A percentile compares a stretch with the other conserved stretches of the same genome.
phyloP scores from a whole-genome alignment of 2,797 vertebrate genomes.

The Limnodromus scolopaceus region DNA sequence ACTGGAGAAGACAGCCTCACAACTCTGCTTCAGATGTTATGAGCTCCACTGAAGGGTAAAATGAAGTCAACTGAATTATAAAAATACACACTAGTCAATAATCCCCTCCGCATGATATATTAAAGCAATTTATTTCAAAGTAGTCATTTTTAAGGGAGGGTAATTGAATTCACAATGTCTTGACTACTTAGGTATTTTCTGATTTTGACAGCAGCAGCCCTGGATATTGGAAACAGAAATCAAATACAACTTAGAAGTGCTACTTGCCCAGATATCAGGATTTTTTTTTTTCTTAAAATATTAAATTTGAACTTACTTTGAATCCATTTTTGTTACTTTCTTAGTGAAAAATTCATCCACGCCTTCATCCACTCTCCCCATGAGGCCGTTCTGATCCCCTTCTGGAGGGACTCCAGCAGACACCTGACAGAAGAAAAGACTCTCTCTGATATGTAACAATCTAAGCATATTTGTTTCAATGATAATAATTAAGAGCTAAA shows the following conservation, averaged over 20 bases:
- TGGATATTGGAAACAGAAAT: neutral
- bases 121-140: constrained; percentile 2
- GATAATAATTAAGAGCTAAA: neutral
- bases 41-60: neutral
- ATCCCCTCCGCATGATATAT: neutral
- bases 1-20: neutral
- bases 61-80: neutral
- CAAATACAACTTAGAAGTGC: neutral
- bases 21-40: neutral
- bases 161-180: neutral
- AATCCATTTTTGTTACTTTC: constrained; percentile 93
- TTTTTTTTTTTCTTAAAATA: neutral
- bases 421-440: constrained; percentile 76
- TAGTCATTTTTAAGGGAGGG: neutral
- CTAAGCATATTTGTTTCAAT: neutral
- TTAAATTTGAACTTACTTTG: constrained; percentile 83
- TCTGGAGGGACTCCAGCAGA: constrained; percentile 83
- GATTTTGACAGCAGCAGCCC: neutral
- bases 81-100: neutral
- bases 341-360: constrained; percentile 98
- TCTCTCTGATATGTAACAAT: neutral
- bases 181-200: neutral
- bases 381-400: constrained; percentile 94
- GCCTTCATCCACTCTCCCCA: constrained; percentile 96
- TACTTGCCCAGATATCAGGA: neutral